Conservation (phyloP, 2,797 vertebrate genomes). For the Sebastes kiyomatsui region DNA sequence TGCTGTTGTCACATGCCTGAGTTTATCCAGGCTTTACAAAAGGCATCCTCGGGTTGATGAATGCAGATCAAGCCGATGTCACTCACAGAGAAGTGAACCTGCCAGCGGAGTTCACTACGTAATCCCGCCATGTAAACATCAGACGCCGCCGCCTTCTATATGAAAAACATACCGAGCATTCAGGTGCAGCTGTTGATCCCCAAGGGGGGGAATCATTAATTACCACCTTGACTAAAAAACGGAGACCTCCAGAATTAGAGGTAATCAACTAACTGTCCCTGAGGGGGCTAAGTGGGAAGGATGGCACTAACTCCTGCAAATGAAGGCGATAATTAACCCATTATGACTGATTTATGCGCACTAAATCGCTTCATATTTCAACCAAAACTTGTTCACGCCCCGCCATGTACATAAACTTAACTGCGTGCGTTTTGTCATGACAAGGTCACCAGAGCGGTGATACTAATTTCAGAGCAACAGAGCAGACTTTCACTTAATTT, state of each 20-base stretch:
- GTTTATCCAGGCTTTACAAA: constrained; percentile 47
- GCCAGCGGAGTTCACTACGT: constrained; percentile 1
- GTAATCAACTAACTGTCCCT: constrained; percentile 55
- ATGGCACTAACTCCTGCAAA: constrained; percentile 44
- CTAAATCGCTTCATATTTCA: constrained; percentile 35
- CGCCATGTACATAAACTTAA: background rate
- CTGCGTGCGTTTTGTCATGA: background rate
- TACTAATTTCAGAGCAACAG: constrained; percentile 2
- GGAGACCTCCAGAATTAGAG: constrained; percentile 59
- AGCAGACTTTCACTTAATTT: constrained; percentile 67
- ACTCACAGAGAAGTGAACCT: constrained; percentile 43
- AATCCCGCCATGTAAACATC: constrained; percentile 38
- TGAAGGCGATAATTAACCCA: constrained; percentile 64
- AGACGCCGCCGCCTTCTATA: constrained; percentile 2
- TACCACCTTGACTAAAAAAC: constrained; percentile 63
- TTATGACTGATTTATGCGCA: constrained; percentile 56
- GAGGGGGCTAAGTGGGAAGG: constrained; percentile 40
- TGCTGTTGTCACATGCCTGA: constrained; percentile 57
- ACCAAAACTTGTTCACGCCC: background rate
- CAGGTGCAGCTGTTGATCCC: constrained; percentile 46
- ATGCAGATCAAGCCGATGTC: constrained; percentile 42
- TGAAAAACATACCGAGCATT: constrained; percentile 36
- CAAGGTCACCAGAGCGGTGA: constrained; percentile 21
- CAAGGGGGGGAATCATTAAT: constrained; percentile 47
- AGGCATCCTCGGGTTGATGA: constrained; percentile 28